Conservation (phyloP, 2,113 vertebrate genomes). For the Aegithalos caudatus region DNA sequence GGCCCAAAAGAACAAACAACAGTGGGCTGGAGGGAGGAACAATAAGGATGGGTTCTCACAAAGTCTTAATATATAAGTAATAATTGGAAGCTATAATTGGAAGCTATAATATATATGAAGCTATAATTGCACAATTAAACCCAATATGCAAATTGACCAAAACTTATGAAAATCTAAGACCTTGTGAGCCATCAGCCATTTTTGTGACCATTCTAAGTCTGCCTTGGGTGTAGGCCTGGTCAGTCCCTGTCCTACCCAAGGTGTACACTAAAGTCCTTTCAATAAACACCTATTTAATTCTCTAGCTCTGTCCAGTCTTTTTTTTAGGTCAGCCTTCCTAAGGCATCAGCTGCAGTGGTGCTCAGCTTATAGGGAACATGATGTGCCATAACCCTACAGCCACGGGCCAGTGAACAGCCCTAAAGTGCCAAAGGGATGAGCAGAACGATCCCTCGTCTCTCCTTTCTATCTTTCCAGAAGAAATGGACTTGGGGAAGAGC, state of each 20-base stretch:
- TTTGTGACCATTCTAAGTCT: background rate
- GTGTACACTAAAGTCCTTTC: background rate
- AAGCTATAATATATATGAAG: background rate
- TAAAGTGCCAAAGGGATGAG: background rate
- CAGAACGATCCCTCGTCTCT: rapidly evolving
- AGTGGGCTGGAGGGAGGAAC: background rate
- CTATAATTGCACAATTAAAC: background rate
- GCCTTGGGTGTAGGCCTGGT: background rate
- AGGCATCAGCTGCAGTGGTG: background rate
- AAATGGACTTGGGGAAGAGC: background rate
- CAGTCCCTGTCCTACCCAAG: background rate
- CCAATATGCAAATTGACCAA: background rate
- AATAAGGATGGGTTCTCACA: background rate
- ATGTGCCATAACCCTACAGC: background rate
- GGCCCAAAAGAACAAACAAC: background rate
- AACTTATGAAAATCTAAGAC: background rate
- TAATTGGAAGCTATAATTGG: background rate
- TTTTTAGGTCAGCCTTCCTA: background rate
- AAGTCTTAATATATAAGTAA: too few species aligned
- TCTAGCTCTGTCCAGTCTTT: background rate
- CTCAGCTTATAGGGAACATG: background rate
- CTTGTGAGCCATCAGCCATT: rapidly evolving
- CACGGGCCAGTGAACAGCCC: rapidly evolving
- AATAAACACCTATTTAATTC: background rate
- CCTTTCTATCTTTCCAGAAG: background rate